phyloP scores from a whole-genome alignment of 2,888 invertebrate genomes.

The Spisula subtruncata region DNA sequence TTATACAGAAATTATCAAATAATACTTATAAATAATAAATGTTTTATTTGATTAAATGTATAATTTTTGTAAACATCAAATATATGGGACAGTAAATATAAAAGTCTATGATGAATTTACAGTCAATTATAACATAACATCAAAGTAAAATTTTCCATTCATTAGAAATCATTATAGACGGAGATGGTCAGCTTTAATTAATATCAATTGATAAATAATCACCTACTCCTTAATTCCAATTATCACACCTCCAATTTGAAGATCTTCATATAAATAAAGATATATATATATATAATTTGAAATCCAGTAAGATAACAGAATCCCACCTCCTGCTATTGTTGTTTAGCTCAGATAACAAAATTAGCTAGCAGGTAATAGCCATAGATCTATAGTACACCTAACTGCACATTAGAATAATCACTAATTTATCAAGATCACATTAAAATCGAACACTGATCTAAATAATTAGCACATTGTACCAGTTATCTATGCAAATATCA shows the following conservation, averaged over 20 bases:
- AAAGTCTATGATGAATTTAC: too few species aligned
- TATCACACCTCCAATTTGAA: neutral
- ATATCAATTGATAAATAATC: neutral
- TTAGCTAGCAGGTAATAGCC: neutral
- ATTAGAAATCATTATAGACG: too few species aligned
- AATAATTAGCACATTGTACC: neutral
- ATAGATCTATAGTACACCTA: conserved; percentile 16
- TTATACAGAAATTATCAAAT: too few species aligned
- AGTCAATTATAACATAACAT: too few species aligned
- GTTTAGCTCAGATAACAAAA: neutral
- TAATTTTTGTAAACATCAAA: too few species aligned
- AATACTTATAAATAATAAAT: too few species aligned
- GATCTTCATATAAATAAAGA: neutral
- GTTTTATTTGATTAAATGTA: too few species aligned
- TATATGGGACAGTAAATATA: too few species aligned
- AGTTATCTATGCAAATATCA: conserved; percentile 20
- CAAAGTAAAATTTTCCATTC: too few species aligned
- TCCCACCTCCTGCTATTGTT: neutral
- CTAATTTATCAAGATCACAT: neutral
- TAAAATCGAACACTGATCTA: neutral
- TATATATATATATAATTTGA: too few species aligned
- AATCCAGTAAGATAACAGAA: neutral
- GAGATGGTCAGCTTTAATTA: neutral
- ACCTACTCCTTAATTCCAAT: neutral
- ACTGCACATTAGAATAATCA: neutral